A percentile compares a stretch with the other conserved stretches of the same genome.
phyloP scores from a whole-genome alignment of 1,140 invertebrate genomes.

The Neodiprion virginianus region DNA sequence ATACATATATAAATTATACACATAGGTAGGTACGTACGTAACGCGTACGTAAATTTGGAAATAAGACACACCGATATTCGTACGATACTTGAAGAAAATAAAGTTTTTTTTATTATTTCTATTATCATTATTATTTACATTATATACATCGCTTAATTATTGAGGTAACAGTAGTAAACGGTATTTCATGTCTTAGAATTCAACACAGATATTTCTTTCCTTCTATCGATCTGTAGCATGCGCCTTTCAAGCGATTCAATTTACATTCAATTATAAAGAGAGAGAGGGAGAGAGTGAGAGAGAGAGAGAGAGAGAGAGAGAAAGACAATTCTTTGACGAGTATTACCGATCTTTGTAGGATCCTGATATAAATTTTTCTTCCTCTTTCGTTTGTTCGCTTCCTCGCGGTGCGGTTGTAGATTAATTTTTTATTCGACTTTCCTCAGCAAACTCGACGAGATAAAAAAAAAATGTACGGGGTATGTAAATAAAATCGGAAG shows the following conservation, averaged over 20 bases:
- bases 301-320: too few relatives aligned
- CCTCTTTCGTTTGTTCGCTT: too few relatives aligned
- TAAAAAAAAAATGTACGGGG: too few relatives aligned
- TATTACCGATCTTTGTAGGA: too few relatives aligned
- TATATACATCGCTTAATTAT: slow-evolving; percentile 37
- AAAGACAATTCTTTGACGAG: too few relatives aligned
- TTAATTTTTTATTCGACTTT: too few relatives aligned
- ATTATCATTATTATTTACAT: slow-evolving; percentile 37
- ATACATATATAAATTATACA: background rate
- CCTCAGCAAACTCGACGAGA: too few relatives aligned
- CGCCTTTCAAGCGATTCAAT: background rate
- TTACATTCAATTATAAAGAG: too few relatives aligned
- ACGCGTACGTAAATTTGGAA: slow-evolving; percentile 15
- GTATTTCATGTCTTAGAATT: background rate
- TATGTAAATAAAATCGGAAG: too few relatives aligned
- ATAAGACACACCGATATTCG: background rate
- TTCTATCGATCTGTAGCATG: background rate
- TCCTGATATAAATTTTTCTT: too few relatives aligned
- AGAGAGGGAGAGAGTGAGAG: too few relatives aligned
- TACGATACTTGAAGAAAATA: background rate
- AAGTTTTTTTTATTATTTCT: slow-evolving; percentile 18
- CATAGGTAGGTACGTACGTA: background rate
- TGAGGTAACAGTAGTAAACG: background rate
- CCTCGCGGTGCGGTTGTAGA: too few relatives aligned
- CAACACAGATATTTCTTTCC: slow-evolving; percentile 3